These are phyloP conservation scores for Phrynocephalus guinanensis DNA, from an alignment of 2,797 vertebrate genomes.

Conservation along the genomic window DNA sequence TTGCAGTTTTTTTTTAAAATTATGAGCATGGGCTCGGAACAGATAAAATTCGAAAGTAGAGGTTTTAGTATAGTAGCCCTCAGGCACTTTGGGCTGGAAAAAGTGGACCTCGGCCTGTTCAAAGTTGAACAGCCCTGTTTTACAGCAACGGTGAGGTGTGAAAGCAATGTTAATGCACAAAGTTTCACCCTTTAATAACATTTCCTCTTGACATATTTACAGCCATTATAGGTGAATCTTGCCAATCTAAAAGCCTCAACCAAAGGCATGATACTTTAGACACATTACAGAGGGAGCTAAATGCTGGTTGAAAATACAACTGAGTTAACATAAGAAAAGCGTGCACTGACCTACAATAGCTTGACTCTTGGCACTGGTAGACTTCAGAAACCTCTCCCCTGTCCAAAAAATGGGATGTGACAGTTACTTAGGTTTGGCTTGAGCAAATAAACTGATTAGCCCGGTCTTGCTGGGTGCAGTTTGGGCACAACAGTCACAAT, in stretches of 20 bases:
- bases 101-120: too few relatives aligned
- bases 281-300: neutral
- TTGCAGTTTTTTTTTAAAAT: too few relatives aligned
- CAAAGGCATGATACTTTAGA: neutral
- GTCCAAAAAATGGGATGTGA: neutral
- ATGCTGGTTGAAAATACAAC: neutral
- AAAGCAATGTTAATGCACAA: neutral
- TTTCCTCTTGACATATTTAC: neutral
- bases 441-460: neutral
- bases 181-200: neutral
- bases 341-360: neutral
- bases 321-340: neutral
- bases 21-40: too few relatives aligned
- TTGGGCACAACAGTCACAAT: neutral
- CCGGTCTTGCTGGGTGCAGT: neutral
- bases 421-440: neutral
- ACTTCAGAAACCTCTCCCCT: neutral
- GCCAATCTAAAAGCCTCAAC: neutral
- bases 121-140: too few relatives aligned
- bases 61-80: too few relatives aligned
- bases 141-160: neutral
- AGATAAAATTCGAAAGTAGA: too few relatives aligned
- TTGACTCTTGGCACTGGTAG: neutral
- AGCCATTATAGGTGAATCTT: neutral
- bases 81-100: too few relatives aligned